phyloP scores from a whole-genome alignment of 2,797 vertebrate species.

The Syndactyla subalaris region DNA sequence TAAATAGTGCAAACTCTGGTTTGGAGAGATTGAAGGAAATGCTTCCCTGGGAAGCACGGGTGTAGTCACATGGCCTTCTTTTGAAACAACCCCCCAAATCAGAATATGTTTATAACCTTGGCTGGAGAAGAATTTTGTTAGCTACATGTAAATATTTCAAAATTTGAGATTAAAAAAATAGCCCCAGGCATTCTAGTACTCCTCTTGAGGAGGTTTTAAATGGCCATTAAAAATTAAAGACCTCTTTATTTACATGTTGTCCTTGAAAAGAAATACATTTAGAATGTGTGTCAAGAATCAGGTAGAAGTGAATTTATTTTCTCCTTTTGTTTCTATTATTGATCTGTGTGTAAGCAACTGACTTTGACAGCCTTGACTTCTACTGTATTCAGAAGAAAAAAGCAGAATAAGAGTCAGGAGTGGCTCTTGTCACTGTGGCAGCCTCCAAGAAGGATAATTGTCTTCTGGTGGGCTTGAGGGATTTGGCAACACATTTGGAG shows the following conservation, averaged over 20 bases:
- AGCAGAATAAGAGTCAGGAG: neutral
- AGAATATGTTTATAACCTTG: neutral
- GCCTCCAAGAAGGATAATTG: neutral
- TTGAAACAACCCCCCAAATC: neutral
- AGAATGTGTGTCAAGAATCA: neutral
- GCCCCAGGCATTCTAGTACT: neutral
- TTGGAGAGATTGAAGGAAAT: neutral
- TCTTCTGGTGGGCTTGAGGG: neutral
- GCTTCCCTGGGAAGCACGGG: neutral
- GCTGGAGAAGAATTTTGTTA: neutral
- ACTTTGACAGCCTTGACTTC: neutral
- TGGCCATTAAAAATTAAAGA: conserved; percentile 4
- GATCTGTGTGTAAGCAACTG: neutral
- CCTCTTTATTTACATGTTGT: neutral
- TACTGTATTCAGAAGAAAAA: neutral
- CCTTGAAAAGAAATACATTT: neutral
- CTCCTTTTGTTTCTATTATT: neutral
- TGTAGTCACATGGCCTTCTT: neutral
- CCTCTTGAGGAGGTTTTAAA: neutral
- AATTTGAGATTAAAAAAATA: neutral
- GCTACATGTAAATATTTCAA: neutral
- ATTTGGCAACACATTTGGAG: neutral
- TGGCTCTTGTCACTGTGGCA: neutral
- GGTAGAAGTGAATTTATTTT: neutral
- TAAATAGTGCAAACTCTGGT: neutral